Evolutionary conservation across 1,140 invertebrate species (phyloP).

Genomic region (Geopemphigus sp.): DNA sequence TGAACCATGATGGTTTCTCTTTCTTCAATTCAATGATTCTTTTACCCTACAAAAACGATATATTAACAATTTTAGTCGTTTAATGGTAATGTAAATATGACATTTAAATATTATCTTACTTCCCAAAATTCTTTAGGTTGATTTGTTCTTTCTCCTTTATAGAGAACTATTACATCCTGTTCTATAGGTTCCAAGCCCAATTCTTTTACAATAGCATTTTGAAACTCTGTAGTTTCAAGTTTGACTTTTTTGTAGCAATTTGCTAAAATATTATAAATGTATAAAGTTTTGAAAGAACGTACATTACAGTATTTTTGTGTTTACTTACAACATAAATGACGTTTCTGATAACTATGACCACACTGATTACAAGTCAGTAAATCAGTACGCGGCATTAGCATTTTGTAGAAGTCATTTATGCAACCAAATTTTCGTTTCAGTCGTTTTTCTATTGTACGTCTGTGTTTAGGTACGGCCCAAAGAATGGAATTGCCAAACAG

Average conservation of each 20-base stretch:
- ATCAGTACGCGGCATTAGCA: slow-evolving; percentile 68
- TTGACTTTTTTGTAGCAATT: slow-evolving; percentile 80
- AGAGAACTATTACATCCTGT: slow-evolving; percentile 79
- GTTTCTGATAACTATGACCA: slow-evolving; percentile 75
- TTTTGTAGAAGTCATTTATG: slow-evolving; percentile 65
- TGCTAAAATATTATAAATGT: slow-evolving; percentile 57
- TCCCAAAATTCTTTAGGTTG: slow-evolving; percentile 54
- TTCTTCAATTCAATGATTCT: slow-evolving; percentile 72
- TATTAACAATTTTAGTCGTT: slow-evolving; percentile 46
- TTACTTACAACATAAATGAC: slow-evolving; percentile 73
- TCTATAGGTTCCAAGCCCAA: slow-evolving; percentile 71
- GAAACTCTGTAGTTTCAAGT: slow-evolving; percentile 74
- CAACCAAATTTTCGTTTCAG: slow-evolving; percentile 69
- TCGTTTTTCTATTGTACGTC: slow-evolving; percentile 72
- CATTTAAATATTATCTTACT: slow-evolving; percentile 54
- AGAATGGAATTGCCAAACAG: slow-evolving; percentile 58
- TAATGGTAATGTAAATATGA: slow-evolving; percentile 1
- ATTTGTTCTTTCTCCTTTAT: slow-evolving; percentile 71
- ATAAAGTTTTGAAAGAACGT: background rate
- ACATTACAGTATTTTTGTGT: background rate
- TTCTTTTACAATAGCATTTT: slow-evolving; percentile 69
- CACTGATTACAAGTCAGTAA: slow-evolving; percentile 73
- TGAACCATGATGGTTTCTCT: slow-evolving; percentile 74
- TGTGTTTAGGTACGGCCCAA: slow-evolving; percentile 75
- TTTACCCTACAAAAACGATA: slow-evolving; percentile 60